Evolutionary conservation across 53 echinoderm and acorn worm species (phyloP).

Genomic region (Paracentrotus lividus): DNA sequence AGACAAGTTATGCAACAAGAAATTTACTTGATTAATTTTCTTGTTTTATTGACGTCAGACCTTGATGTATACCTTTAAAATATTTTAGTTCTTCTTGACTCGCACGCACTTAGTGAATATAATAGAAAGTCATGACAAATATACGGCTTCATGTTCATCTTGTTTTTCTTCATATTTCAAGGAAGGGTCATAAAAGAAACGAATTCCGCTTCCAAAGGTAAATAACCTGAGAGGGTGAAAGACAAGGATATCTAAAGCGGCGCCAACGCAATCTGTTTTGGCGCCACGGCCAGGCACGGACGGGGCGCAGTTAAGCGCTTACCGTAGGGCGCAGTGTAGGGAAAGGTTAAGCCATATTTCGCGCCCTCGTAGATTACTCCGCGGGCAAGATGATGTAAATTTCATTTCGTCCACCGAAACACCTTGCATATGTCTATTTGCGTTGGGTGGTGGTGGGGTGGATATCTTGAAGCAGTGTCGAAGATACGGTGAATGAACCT

Average conservation of each 20-base stretch:
- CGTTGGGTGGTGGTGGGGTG: background rate
- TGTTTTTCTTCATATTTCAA: background rate
- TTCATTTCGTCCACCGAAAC: slow-evolving; percentile 53
- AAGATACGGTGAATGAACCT: slow-evolving; percentile 47
- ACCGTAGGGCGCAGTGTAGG: slow-evolving; percentile 12
- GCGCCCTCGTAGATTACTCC: slow-evolving; percentile 26
- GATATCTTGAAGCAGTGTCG: slow-evolving; percentile 24
- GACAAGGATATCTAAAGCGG: background rate
- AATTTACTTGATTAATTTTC: no score
- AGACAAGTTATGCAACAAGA: no score
- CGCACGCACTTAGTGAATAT: no score
- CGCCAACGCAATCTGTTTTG: slow-evolving; percentile 49
- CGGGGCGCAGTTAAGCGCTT: slow-evolving; percentile 35
- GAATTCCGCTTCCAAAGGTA: slow-evolving; percentile 24
- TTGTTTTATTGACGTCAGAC: no score
- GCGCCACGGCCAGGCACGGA: slow-evolving; percentile 22
- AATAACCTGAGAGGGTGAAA: background rate
- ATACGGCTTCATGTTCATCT: background rate
- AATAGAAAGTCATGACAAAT: background rate
- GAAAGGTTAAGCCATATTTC: slow-evolving; percentile 25
- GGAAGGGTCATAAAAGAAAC: background rate
- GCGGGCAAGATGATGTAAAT: slow-evolving; percentile 49
- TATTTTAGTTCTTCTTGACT: no score
- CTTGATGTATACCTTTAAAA: no score
- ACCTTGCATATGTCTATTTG: slow-evolving; percentile 44